Conservation (phyloP, 2,888 invertebrate species). For the Siphlonurus alternatus region DNA sequence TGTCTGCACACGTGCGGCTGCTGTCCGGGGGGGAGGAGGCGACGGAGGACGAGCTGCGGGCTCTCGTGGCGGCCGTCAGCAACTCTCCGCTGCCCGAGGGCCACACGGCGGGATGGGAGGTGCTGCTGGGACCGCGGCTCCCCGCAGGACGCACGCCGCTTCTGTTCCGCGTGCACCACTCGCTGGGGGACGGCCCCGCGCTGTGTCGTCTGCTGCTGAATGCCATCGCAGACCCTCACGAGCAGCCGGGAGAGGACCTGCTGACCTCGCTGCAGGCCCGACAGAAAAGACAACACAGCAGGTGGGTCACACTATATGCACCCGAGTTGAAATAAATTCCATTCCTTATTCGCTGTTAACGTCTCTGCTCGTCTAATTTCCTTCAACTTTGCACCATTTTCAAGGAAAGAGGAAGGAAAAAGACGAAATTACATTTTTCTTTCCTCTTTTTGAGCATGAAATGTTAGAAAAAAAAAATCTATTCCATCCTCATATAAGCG, state of each 20-base stretch:
- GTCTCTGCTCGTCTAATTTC: too few species aligned
- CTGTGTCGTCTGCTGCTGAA: constrained; percentile 31
- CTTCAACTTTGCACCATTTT: too few species aligned
- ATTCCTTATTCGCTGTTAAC: too few species aligned
- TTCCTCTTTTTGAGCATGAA: too few species aligned
- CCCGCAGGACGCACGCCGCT: constrained; percentile 17
- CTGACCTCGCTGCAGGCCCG: constrained; percentile 10
- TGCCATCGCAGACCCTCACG: constrained; percentile 26
- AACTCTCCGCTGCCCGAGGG: constrained; percentile 28
- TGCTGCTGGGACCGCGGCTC: constrained; percentile 26
- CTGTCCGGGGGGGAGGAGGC: constrained; percentile 18
- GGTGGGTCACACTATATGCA: too few species aligned
- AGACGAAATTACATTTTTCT: too few species aligned
- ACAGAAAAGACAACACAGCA: constrained; percentile 15
- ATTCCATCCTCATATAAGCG: too few species aligned
- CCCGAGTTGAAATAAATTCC: too few species aligned
- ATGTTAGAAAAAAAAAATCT: too few species aligned
- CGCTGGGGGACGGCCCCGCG: constrained; percentile 35
- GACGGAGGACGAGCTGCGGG: constrained; percentile 24
- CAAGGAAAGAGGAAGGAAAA: too few species aligned
- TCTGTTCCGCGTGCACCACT: constrained; percentile 36
- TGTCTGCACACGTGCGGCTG: constrained; percentile 7
- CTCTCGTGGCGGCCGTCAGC: constrained; percentile 25
- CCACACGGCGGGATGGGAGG: constrained; percentile 33
- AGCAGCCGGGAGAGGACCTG: too few species aligned